phyloP scores from a whole-genome alignment of 2,888 invertebrate genomes.

The Drosophila macrospina region DNA sequence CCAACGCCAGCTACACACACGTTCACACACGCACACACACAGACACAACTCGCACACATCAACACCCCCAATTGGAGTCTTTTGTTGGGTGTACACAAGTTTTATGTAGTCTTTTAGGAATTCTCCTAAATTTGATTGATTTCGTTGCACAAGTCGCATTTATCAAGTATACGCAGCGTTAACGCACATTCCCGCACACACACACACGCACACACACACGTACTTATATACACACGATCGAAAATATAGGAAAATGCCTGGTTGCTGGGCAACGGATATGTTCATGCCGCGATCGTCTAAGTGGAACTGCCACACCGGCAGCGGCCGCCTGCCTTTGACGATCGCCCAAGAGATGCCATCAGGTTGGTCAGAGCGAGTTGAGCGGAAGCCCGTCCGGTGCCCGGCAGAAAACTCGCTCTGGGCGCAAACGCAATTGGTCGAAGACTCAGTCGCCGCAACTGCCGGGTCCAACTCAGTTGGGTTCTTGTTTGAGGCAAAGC shows the following conservation, averaged over 20 bases:
- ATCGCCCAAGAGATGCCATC: conserved; percentile 27
- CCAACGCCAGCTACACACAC: conserved; percentile 37
- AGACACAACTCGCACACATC: too few species aligned
- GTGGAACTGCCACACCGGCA: conserved; percentile 74
- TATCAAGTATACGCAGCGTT: conserved; percentile 62
- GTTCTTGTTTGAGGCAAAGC: conserved; percentile 28
- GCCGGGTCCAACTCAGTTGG: conserved; percentile 24
- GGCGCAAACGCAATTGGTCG: conserved; percentile 40
- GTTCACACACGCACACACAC: conserved; percentile 1
- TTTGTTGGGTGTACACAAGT: conserved; percentile 46
- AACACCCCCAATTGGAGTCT: conserved; percentile 11
- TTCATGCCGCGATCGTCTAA: conserved; percentile 83
- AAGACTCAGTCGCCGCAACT: conserved; percentile 13
- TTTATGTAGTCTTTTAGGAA: conserved; percentile 26
- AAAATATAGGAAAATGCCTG: conserved; percentile 34
- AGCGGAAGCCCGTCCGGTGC: conserved; percentile 7
- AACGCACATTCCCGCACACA: conserved; percentile 18
- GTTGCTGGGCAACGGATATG: conserved; percentile 82
- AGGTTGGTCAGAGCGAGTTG: conserved; percentile 41
- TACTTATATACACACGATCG: conserved; percentile 19
- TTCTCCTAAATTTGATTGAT: conserved; percentile 63
- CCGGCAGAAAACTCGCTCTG: conserved; percentile 23
- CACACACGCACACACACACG: conserved; percentile 31
- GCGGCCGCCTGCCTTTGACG: conserved; percentile 21
- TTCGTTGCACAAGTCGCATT: conserved; percentile 38